phyloP scores from a whole-genome alignment of 2,113 vertebrate genomes.

The Cranoglanis bouderius region DNA sequence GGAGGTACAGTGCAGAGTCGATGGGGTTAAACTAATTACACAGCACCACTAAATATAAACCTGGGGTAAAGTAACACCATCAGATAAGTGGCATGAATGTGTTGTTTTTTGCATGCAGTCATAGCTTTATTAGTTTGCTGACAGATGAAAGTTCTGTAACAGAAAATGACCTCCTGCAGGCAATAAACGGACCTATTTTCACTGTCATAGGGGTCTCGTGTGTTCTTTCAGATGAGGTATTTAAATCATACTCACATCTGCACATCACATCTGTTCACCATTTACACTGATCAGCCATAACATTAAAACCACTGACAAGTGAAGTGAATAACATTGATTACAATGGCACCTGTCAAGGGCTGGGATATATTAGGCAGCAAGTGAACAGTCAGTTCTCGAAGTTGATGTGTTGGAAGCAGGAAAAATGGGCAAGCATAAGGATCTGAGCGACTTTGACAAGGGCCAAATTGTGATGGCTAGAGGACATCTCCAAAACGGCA shows the following conservation, averaged over 20 bases:
- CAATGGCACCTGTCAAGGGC: too few species aligned
- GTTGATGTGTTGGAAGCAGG: too few species aligned
- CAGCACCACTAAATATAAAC: background rate
- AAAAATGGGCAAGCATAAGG: too few species aligned
- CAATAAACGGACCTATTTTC: background rate
- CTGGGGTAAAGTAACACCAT: background rate
- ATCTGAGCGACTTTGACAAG: too few species aligned
- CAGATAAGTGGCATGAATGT: background rate
- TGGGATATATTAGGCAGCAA: too few species aligned
- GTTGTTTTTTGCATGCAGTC: background rate
- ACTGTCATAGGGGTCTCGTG: background rate
- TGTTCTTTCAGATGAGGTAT: background rate
- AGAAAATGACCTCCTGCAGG: background rate
- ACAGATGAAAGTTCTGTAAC: background rate
- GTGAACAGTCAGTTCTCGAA: too few species aligned
- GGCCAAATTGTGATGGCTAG: too few species aligned
- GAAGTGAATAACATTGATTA: too few species aligned
- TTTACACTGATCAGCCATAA: too few species aligned
- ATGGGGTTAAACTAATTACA: slow-evolving; percentile 26
- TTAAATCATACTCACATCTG: background rate
- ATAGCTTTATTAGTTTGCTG: background rate
- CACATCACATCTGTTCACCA: background rate
- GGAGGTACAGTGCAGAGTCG: background rate
- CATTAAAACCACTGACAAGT: too few species aligned
- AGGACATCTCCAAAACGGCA: too few species aligned